These are phyloP conservation scores for Podarcis raffonei DNA, from an alignment of 2,113 vertebrate genomes.

Conservation along the genomic window DNA sequence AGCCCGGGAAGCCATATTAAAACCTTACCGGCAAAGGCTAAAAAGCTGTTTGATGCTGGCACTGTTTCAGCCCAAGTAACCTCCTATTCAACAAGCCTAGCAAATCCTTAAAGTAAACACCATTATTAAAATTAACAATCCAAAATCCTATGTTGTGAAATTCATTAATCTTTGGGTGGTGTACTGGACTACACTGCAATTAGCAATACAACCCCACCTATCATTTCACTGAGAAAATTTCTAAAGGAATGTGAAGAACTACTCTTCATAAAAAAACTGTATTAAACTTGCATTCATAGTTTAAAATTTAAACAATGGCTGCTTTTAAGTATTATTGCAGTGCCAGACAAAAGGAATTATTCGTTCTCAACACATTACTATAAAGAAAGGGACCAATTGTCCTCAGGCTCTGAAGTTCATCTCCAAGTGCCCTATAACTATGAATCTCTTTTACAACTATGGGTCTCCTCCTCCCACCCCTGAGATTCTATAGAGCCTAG, in stretches of 20 bases:
- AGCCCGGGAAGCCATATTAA: background rate
- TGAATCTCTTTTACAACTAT: no score
- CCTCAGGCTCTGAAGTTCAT: background rate
- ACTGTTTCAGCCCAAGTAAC: background rate
- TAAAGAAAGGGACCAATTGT: background rate
- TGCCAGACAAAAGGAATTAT: background rate
- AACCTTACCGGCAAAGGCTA: background rate
- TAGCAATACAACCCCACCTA: background rate
- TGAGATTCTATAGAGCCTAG: background rate
- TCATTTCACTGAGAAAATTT: background rate
- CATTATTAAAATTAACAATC: background rate
- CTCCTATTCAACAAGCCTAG: constrained; percentile 2
- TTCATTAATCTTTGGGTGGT: background rate
- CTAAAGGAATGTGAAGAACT: background rate
- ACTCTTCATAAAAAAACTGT: background rate
- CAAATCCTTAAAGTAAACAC: constrained; percentile 6
- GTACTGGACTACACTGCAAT: background rate
- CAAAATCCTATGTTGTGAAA: background rate
- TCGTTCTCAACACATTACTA: background rate
- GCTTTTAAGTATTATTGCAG: background rate
- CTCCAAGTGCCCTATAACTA: background rate
- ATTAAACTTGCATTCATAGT: background rate
- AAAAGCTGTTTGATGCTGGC: background rate
- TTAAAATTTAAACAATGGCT: background rate
- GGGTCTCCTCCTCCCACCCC: no score